Percentiles rank a stretch among this genome's conserved stretches.
Evolutionary conservation across 2,888 invertebrate species (phyloP).

Genomic region (Callinectes sapidus): DNA sequence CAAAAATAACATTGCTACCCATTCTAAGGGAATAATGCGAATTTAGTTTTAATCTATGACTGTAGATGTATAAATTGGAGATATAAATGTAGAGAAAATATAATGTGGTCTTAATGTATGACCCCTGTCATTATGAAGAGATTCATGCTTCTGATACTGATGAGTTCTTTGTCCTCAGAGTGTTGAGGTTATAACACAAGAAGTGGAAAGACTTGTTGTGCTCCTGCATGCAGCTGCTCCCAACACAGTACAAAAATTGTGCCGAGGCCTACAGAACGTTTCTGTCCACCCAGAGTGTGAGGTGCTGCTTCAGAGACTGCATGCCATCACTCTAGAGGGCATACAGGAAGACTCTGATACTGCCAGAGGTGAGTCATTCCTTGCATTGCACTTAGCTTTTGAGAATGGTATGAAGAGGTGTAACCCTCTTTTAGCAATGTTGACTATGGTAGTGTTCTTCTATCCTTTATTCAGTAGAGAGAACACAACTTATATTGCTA

Average conservation of each 20-base stretch:
- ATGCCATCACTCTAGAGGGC: not conserved
- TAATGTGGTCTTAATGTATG: not conserved
- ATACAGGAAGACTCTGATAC: not conserved
- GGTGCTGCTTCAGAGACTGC: not conserved
- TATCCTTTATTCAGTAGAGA: not conserved
- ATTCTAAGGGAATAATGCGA: no score
- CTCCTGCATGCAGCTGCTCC: slow-evolving; percentile 19
- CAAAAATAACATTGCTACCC: no score
- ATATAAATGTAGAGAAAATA: no score
- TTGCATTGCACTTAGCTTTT: not conserved
- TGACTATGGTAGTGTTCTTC: not conserved
- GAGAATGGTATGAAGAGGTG: not conserved
- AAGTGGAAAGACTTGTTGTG: not conserved
- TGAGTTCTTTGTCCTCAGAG: not conserved
- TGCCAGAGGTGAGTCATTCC: not conserved
- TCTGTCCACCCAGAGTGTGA: not conserved
- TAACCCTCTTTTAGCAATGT: not conserved
- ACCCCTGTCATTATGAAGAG: not conserved
- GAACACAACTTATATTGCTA: no score
- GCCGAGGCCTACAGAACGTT: not conserved
- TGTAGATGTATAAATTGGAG: no score
- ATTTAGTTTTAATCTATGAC: no score
- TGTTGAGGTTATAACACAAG: not conserved
- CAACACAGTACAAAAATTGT: not conserved
- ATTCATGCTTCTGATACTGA: not conserved